These are phyloP conservation scores for Stratiolaelaps scimitus DNA, from an alignment of 1,140 invertebrate species.

Conservation along the genomic window DNA sequence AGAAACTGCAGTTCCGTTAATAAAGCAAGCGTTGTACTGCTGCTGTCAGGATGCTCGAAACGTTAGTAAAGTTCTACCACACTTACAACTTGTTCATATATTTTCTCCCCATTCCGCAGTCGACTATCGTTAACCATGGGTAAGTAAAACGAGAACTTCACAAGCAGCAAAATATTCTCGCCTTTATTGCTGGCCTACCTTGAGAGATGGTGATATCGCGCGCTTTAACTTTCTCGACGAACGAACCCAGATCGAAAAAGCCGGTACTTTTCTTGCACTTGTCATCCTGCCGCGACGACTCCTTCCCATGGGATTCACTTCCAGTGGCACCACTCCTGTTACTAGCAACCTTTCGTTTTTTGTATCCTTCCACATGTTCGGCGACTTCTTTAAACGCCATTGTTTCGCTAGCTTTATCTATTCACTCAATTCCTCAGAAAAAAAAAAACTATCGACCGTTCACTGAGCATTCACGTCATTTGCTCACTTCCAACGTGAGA, in stretches of 20 bases:
- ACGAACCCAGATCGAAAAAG: slow-evolving; percentile 11
- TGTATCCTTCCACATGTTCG: neutral
- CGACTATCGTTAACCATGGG: neutral
- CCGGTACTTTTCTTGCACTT: neutral
- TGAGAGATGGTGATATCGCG: neutral
- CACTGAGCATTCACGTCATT: no score
- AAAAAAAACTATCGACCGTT: no score
- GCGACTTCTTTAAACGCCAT: slow-evolving; percentile 11
- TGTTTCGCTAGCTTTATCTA: neutral
- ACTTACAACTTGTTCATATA: neutral
- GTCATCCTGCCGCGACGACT: neutral
- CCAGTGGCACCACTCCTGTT: no score
- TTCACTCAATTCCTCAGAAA: no score
- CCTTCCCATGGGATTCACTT: no score
- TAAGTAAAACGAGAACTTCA: neutral
- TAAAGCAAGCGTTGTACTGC: neutral
- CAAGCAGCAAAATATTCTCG: neutral
- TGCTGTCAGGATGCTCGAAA: neutral
- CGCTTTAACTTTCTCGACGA: slow-evolving; percentile 12
- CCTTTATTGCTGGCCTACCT: neutral
- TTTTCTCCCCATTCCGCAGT: neutral
- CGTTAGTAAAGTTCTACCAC: no score
- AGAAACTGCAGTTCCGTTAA: neutral
- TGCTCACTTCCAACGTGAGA: no score
- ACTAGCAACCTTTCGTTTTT: neutral